Evolutionary conservation across 2,888 invertebrate genomes (phyloP).

Genomic region (Calliopum simillimum): DNA sequence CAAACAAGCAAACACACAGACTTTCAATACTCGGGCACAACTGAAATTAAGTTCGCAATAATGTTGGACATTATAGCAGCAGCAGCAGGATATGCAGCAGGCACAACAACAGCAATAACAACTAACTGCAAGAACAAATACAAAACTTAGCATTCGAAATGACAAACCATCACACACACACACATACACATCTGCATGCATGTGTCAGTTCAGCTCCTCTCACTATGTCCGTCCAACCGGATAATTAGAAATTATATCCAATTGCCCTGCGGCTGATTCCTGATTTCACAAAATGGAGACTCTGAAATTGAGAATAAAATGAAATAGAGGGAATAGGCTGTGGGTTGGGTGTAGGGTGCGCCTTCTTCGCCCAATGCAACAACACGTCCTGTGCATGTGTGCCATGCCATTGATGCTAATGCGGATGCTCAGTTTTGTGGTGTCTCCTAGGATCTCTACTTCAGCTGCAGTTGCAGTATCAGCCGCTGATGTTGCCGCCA

Average conservation of each 20-base stretch:
- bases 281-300: constrained; percentile 41
- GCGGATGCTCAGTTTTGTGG: neutral
- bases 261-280: constrained; percentile 62
- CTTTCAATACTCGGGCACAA: neutral
- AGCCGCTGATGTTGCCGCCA: constrained; percentile 11
- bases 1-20: neutral
- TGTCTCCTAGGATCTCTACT: neutral
- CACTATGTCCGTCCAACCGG: constrained; percentile 57
- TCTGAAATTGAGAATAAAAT: neutral
- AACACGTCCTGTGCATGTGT: constrained; percentile 13
- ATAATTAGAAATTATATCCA: constrained; percentile 66
- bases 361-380: neutral
- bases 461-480: neutral
- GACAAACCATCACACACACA: constrained; percentile 10
- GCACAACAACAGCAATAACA: neutral
- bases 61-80: neutral
- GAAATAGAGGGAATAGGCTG: neutral
- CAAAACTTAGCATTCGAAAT: constrained; percentile 28
- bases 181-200: neutral
- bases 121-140: constrained; percentile 9
- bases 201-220: neutral
- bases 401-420: neutral
- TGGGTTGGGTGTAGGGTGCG: neutral
- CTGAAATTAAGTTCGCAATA: constrained; percentile 3
- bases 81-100: neutral